These are phyloP conservation scores for Sebastes trivittatus DNA, from an alignment of 2,797 vertebrate genomes.

Conservation along the genomic window DNA sequence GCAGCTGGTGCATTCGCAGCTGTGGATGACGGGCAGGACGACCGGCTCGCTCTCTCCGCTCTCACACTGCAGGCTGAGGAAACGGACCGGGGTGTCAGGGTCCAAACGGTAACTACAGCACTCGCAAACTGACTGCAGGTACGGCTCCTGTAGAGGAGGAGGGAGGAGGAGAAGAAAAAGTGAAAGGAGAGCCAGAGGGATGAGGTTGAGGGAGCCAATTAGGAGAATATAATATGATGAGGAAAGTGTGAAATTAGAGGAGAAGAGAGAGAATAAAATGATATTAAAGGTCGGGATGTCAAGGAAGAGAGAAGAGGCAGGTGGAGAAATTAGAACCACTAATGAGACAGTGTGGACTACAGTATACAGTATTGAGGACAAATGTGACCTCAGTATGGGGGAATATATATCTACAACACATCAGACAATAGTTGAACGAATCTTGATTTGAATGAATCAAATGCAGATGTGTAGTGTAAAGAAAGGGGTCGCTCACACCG, in stretches of 20 bases:
- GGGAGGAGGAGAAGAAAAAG: background rate
- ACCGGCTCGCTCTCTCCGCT: slow-evolving; percentile 83
- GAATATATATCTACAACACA: background rate
- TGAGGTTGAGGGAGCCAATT: background rate
- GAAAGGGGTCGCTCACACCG: background rate
- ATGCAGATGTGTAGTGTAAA: background rate
- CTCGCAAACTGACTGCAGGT: slow-evolving; percentile 88
- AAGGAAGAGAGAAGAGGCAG: background rate
- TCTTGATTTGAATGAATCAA: background rate
- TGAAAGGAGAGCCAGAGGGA: background rate
- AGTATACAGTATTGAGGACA: background rate
- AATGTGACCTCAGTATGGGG: background rate
- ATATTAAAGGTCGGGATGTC: background rate
- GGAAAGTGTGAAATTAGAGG: background rate
- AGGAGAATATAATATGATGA: slow-evolving; percentile 5
- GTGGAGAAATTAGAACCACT: background rate
- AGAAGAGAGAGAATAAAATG: background rate
- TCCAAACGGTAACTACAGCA: slow-evolving; percentile 92
- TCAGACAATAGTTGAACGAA: background rate
- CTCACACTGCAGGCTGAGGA: slow-evolving; percentile 86
- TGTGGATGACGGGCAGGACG: slow-evolving; percentile 89
- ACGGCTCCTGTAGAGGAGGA: slow-evolving; percentile 84
- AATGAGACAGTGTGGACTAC: background rate
- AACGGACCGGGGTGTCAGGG: slow-evolving; percentile 83
- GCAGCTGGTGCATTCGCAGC: slow-evolving; percentile 92